Evolutionary conservation across 92 coral and sea anemone species (phyloP), one percentile per base, ranked within the genome.

Genomic region (Porites divaricata): DNA sequence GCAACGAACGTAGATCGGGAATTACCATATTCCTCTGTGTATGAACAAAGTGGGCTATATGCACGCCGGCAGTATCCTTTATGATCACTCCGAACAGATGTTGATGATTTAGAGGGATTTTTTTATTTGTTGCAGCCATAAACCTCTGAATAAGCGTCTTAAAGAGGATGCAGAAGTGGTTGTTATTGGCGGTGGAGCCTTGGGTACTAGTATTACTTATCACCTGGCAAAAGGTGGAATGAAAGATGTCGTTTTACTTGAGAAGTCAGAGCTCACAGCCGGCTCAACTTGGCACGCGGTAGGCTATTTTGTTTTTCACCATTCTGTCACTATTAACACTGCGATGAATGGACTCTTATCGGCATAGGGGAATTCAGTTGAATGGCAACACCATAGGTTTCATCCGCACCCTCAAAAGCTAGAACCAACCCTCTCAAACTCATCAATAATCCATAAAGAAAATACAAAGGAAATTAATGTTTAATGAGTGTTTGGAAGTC

Each of bases 261-360:
- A 96, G 79, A 96, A 96, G 57, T 87, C 98, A n/a, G 98, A 96
- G 68, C 86, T 96, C 75, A 96, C 98, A 67, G 98, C 98, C 28
- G 98, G 98, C 83, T 96, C 98, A 72, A 96, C 98, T 64, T 96
- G 98, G 98, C 98, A 96, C 89, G 94, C 98, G 20, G 98, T 95
- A 88, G 89, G 95, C 81, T 14, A 13, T 24, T 8, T 23, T 4
- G 13, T 0, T 51, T 51, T 12, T 7, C 11, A 7, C 11, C 11
- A 51, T 0, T 51, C 7, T 51, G 56, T 7, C 56, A 51, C 9
- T 51, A 8, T 8, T 11, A 54, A 2, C 13, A 11, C 59, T 1
- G 12, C 14, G 58, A 54, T 11, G 10, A 54, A 54, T 14, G 14
- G 59, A 54, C 12, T 2, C 17, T 54, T 54, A 54, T 35, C 45